Evolutionary conservation across 2,797 vertebrate genomes (phyloP).

Genomic region (Serranus cabrilla): DNA sequence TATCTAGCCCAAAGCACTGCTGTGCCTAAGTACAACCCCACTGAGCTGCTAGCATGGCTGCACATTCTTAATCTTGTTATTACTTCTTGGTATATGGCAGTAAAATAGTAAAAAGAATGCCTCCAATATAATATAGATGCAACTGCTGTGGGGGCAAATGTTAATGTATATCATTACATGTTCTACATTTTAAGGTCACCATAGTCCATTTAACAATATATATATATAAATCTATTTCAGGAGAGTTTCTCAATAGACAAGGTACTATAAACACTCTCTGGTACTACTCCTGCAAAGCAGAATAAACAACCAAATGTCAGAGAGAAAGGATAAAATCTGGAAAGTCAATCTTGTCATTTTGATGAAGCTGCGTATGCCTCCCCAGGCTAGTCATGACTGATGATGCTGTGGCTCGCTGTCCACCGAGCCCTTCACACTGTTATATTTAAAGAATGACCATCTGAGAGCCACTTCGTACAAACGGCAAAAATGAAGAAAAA

Average conservation of each 20-base stretch:
- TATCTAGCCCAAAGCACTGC: background rate
- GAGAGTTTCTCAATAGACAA: conserved; percentile 11
- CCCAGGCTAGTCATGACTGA: conserved; percentile 77
- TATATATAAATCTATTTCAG: conserved; percentile 43
- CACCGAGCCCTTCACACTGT: conserved; percentile 73
- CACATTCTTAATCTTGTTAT: background rate
- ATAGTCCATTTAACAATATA: conserved; percentile 1
- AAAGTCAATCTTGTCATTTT: conserved; percentile 84
- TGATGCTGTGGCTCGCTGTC: conserved; percentile 72
- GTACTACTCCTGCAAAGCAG: conserved; percentile 47
- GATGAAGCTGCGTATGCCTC: conserved; percentile 78
- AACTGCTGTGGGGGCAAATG: background rate
- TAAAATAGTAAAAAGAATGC: background rate
- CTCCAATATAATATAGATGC: background rate
- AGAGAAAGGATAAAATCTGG: conserved; percentile 78
- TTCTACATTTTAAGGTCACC: conserved; percentile 11
- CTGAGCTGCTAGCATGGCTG: background rate
- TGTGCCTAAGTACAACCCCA: background rate
- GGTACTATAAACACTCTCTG: conserved; percentile 26
- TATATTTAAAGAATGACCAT: conserved; percentile 79
- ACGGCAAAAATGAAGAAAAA: conserved; percentile 30
- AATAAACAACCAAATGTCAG: conserved; percentile 79
- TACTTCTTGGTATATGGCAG: background rate
- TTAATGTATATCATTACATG: background rate
- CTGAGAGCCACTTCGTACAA: conserved; percentile 42